Evolutionary conservation across 2,888 invertebrate species (phyloP).

Genomic region (Ectemnius cavifrons): DNA sequence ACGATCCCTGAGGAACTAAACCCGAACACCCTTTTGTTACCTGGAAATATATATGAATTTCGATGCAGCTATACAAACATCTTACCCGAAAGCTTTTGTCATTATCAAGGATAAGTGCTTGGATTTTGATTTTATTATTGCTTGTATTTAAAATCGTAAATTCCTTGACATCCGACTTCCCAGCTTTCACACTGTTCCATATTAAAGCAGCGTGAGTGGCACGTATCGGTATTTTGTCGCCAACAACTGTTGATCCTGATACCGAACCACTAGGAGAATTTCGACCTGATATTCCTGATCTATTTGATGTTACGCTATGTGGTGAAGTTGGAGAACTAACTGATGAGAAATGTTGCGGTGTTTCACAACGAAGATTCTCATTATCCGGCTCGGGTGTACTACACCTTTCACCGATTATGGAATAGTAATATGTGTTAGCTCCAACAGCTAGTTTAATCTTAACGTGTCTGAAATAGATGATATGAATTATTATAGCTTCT

Average conservation of each 20-base stretch:
- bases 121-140: conserved; percentile 80
- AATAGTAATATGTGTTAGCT: conserved; percentile 60
- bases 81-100: conserved; percentile 74
- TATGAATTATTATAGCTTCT: background rate
- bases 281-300: conserved; percentile 69
- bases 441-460: conserved; percentile 61
- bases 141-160: conserved; percentile 81
- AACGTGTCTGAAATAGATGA: conserved; percentile 47
- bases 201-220: conserved; percentile 80
- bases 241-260: conserved; percentile 67
- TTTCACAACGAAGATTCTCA: conserved; percentile 69
- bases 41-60: background rate
- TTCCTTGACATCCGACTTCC: conserved; percentile 79
- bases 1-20: conserved; percentile 71
- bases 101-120: conserved; percentile 77
- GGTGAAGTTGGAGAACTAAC: conserved; percentile 71
- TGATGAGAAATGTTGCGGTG: conserved; percentile 64
- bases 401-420: conserved; percentile 60
- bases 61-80: background rate
- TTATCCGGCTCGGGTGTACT: conserved; percentile 47
- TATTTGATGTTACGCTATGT: conserved; percentile 65
- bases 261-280: conserved; percentile 73
- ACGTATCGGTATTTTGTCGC: conserved; percentile 78
- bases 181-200: conserved; percentile 82
- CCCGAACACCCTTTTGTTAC: conserved; percentile 13